Conservation (phyloP, 2,797 vertebrate species). For the Scleropages formosus region DNA sequence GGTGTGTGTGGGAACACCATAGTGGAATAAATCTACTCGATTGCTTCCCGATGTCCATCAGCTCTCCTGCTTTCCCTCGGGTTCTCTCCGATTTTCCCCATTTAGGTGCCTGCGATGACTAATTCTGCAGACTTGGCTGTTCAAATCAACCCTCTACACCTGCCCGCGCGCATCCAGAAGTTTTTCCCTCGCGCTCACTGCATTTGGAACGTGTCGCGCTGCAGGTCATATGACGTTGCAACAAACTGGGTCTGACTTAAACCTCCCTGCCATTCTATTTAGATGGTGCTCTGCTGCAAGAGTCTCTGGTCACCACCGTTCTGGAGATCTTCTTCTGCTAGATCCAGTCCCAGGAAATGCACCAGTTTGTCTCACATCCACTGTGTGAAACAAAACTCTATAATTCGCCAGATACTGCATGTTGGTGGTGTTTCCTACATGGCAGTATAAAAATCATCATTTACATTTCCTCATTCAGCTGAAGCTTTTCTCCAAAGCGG, state of each 20-base stretch:
- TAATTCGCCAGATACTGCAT: too few relatives aligned
- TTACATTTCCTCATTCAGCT: too few relatives aligned
- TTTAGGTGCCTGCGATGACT: neutral
- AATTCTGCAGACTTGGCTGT: neutral
- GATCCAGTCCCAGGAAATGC: neutral
- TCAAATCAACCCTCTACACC: too few relatives aligned
- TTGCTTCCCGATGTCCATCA: neutral
- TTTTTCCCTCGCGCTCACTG: neutral
- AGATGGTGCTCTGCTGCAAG: too few relatives aligned
- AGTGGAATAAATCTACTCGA: neutral
- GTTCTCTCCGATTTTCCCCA: neutral
- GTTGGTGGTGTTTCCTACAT: too few relatives aligned
- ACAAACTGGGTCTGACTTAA: too few relatives aligned
- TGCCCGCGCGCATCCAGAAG: too few relatives aligned
- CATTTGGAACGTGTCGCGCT: neutral
- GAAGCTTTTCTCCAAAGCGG: too few relatives aligned
- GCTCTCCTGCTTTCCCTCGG: neutral
- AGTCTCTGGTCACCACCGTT: neutral
- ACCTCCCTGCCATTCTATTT: too few relatives aligned
- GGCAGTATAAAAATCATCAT: too few relatives aligned
- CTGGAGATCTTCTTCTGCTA: neutral
- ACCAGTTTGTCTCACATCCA: neutral
- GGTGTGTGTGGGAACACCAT: conserved; percentile 9
- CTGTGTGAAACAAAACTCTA: too few relatives aligned
- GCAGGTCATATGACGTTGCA: neutral